Conservation (phyloP, 2,113 vertebrate species). For the Actenoides lindsayi region DNA sequence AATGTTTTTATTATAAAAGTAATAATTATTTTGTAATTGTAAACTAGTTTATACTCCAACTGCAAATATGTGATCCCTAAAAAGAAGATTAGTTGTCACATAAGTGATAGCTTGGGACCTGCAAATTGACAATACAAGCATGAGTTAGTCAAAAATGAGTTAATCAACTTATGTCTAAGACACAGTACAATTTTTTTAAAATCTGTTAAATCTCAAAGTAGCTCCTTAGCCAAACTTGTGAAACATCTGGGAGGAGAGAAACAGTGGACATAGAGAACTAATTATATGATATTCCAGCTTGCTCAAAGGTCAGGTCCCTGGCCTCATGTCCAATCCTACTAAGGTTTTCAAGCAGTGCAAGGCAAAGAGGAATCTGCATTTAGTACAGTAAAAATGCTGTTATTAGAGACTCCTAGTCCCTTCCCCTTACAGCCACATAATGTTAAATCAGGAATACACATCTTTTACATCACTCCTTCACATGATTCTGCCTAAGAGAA, state of each 20-base stretch:
- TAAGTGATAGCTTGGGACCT: not conserved
- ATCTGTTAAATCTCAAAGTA: not conserved
- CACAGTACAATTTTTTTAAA: not conserved
- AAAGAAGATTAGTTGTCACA: not conserved
- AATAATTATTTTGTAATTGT: not conserved
- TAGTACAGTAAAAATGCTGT: not conserved
- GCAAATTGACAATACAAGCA: not conserved
- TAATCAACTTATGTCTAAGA: not conserved
- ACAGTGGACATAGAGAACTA: not conserved
- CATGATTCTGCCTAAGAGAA: not conserved
- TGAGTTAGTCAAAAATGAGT: not conserved
- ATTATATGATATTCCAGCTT: not conserved
- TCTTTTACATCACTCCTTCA: not conserved
- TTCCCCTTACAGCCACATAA: not conserved
- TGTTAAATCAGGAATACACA: not conserved
- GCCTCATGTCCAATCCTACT: not conserved
- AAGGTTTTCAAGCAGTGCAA: not conserved
- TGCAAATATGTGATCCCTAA: not conserved
- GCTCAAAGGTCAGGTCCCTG: conserved; percentile 17
- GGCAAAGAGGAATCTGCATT: not conserved
- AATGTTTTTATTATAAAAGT: not conserved
- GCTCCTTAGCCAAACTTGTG: not conserved
- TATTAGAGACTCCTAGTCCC: not conserved
- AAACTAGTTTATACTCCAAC: not conserved
- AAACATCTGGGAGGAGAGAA: not conserved